Base-by-base conservation (phyloP, 2,113 vertebrate species). In the Barbus barbus region DNA sequence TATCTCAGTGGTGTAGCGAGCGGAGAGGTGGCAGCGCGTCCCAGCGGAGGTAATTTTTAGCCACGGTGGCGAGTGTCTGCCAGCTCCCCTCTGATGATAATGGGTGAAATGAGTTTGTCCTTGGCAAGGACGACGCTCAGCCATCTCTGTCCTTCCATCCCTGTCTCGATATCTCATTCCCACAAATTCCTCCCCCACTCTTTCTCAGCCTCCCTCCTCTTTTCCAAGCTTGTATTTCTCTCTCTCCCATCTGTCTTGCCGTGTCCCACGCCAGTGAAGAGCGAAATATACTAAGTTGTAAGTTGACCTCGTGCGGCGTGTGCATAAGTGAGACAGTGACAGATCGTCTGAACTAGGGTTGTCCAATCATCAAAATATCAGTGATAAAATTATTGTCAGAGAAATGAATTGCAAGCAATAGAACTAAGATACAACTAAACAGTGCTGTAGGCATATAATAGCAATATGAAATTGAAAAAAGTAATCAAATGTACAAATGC, bases 91-190 rank as follows among this genome's bases (percentile, higher is more conserved):
- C 41, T 73, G 61, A 84, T 65, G 79, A 71, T 60, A 79, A 82
- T 46, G 65, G 74, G 41, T 85, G 71, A 82, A 85, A 87, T 82
- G 63, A 82, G 78, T 65, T 58, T 85, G 86, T 84, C 78, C 78
- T 84, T 78, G 78, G 9, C 61, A 73, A 79, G 86, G 83, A 78
- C 61, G n/a, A 72, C 3, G 44, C 56, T 16, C 36, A 81, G 51
- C 60, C 58, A 82, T 71, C 61, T 83, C 41, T 87, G 24, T 61
- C 58, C 26, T 24, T 67, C 18, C 76, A 63, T 53, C 58, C 51
- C 58, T 65, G 3, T 69, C 24, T 51, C 26, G 3, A 75, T 75
- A 46, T 24, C 72, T 61, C 76, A 61, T 60, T 78, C 76, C 53
- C 13, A 38, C 41, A 82, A 48, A 31, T 82, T 82, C 63, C 74